These are phyloP conservation scores for Strigamia transsilvanica DNA, from an alignment of 2,888 invertebrate species.

Conservation along the genomic window DNA sequence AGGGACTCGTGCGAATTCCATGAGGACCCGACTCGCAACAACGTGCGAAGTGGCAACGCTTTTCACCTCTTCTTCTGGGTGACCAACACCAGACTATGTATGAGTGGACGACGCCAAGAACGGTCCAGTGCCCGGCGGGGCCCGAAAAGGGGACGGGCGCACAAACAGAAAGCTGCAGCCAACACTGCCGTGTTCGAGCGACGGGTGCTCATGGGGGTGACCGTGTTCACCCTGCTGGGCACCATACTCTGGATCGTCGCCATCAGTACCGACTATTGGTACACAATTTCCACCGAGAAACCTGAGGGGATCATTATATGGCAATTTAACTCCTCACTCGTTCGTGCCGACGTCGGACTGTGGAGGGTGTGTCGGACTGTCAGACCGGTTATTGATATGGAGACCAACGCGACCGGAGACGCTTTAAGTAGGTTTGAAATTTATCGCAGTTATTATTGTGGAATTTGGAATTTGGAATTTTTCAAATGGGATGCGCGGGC, in stretches of 20 bases:
- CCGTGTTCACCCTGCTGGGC: constrained; percentile 72
- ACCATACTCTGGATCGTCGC: constrained; percentile 77
- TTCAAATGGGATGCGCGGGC: background rate
- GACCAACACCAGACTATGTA: constrained; percentile 23
- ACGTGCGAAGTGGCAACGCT: background rate
- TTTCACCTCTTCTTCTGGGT: background rate
- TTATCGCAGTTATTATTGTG: background rate
- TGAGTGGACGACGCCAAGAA: constrained; percentile 33
- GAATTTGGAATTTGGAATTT: background rate
- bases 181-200: constrained; percentile 67
- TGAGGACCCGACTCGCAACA: background rate
- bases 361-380: constrained; percentile 71
- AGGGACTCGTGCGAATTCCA: background rate
- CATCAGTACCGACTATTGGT: constrained; percentile 79
- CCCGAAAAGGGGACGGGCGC: background rate
- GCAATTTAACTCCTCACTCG: constrained; percentile 64
- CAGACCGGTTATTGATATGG: constrained; percentile 10
- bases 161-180: constrained; percentile 24
- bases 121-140: constrained; percentile 4
- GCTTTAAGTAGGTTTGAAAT: background rate
- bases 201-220: constrained; percentile 76
- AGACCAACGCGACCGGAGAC: background rate
- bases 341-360: constrained; percentile 75
- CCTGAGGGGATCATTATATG: constrained; percentile 56
- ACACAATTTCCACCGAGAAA: constrained; percentile 54